Evolutionary conservation across 1,140 invertebrate genomes (phyloP), one percentile per base, ranked within the genome.

Genomic region (Lucilia sericata): DNA sequence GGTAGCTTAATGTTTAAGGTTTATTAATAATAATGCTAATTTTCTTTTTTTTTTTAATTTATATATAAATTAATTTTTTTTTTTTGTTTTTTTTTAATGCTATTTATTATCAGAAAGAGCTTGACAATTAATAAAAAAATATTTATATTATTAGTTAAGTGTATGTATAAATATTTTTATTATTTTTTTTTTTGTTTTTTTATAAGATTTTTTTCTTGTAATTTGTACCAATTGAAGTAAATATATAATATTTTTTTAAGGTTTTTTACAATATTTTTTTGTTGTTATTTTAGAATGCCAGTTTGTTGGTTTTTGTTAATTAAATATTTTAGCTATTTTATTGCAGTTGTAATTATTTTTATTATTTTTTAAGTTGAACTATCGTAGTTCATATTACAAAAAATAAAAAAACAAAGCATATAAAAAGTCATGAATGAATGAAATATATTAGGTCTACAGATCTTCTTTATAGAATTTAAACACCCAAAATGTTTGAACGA

Each of bases 171-270:
- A 86, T 88, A 87, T 87, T n/a, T n/a, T n/a, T 85, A 30, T 30
- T 30, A 30, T 30, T 30, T 30, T 88, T 88, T 85, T 84, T 30
- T 65, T n/a, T 10, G 21, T 30, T 36, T 82, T 14, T 82, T 70
- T 82, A 65, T 60, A 21, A 34, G 17, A 14, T 85, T 76, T 84
- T 83, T 49, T 84, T n/a, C 47, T 86, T 65, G 74, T 86, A 60
- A 21, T 83, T 87, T 89, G 88, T 89, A 89, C 88, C 88, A 89
- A 89, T 89, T 85, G 84, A 87, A 87, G 86, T 87, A 87, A 87
- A 86, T 85, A 25, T 70, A 70, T 70, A 65, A 36, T 25, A 65
- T 70, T 65, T 65, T 60, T 82, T 34, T 36, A 34, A 60, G 49
- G 9, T 60, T 60, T 36, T 34, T 30, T 70, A 82, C 34, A 42